Evolutionary conservation across 2,888 invertebrate genomes (phyloP), one percentile per base, ranked within the genome.

Genomic region (Habroteleia sp.): DNA sequence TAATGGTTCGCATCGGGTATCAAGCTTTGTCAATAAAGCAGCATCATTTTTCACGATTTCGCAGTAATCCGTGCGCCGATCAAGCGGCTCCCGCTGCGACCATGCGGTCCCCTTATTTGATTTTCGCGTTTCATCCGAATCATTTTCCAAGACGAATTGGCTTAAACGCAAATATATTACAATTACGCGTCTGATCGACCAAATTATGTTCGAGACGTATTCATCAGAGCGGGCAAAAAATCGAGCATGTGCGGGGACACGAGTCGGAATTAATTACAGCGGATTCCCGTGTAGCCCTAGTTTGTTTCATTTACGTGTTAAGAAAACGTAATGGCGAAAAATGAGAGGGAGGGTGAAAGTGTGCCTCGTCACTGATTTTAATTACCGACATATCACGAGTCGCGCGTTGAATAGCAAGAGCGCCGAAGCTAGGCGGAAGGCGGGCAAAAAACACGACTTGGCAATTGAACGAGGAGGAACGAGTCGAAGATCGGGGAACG

Each of bases 41-140:
- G 79, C 77, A 83, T 85, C 82, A 83, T 85, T 85, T 84, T 84
- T 84, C 83, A 85, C 83, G 83, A 83, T 84, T 81, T 82, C 78
- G 63, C 66, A 72, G 72, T 82, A 80, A 82, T 80, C 78, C 76
- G 60, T 76, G 44, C 37, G 44, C 46, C 62, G 41, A 52, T 66
- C 58, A 44, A 31, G 25, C 4, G 52, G 17, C 48, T 56, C 39
- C 44, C 72, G 17, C 68, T 42, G 13, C 41, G 7, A 14, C 58
- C 48, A 1, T 1, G 25, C 20, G 4, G n/a, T n/a, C 42, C 27
- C 33, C 17, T 62, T 71, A 58, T 77, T 74, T 65, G 41, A 58
- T 46, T 46, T 48, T 46, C 52, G 14, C 20, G 6, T 31, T 39
- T 27, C 13, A 17, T 35, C 13, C 66, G 56, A 39, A 31, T 56